Evolutionary conservation across 2,888 invertebrate genomes (phyloP).

Genomic region (Timandra comae): DNA sequence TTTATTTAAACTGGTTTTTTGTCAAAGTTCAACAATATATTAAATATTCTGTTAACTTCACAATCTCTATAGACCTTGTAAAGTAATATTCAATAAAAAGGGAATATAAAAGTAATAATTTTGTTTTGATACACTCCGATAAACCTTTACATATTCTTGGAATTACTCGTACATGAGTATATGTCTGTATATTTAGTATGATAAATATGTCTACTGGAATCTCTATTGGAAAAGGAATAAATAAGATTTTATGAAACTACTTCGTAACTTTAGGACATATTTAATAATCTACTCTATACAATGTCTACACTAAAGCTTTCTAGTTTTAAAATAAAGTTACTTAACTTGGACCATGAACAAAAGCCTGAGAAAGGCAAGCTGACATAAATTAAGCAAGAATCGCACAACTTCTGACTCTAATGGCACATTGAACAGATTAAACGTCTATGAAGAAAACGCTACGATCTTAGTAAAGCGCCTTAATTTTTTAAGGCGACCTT

Average conservation of each 20-base stretch:
- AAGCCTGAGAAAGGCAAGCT: constrained; percentile 27
- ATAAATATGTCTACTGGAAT: too few species aligned
- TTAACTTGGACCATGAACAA: constrained; percentile 3
- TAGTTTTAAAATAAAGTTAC: constrained; percentile 11
- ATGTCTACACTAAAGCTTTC: constrained; percentile 1
- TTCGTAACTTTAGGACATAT: too few species aligned
- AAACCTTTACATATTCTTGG: too few species aligned
- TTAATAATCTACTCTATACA: too few species aligned
- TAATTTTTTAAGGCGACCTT: constrained; percentile 9
- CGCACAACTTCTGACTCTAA: constrained; percentile 64
- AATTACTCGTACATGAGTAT: too few species aligned
- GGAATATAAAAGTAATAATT: too few species aligned
- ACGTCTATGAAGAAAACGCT: constrained; percentile 43
- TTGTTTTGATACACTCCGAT: too few species aligned
- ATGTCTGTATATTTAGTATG: too few species aligned
- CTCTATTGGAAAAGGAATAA: too few species aligned
- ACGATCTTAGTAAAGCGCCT: constrained; percentile 32
- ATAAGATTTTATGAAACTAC: too few species aligned
- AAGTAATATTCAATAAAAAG: too few species aligned
- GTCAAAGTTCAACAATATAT: constrained; percentile 9
- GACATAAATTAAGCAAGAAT: constrained; percentile 63
- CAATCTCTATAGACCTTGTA: too few species aligned
- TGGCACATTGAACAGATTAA: constrained; percentile 66
- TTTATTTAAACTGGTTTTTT: constrained; percentile 26
- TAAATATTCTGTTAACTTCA: not conserved